Evolutionary conservation across 2,113 vertebrate genomes (phyloP).

Genomic region (Dasypus novemcinctus): DNA sequence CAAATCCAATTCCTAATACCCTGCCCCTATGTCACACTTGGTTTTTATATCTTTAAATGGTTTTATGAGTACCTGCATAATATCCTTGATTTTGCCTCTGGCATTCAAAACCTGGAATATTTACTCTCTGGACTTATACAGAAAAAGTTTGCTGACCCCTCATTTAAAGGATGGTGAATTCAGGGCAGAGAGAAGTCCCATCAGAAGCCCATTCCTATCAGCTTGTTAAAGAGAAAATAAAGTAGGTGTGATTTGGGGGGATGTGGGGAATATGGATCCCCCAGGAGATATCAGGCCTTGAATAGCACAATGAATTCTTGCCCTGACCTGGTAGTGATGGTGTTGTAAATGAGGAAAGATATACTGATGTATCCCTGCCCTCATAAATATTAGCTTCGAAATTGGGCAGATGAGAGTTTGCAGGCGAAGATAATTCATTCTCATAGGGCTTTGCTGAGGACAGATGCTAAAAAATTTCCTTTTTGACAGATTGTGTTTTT

Average conservation of each 20-base stretch:
- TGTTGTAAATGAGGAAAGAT: background rate
- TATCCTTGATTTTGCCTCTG: background rate
- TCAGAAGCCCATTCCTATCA: background rate
- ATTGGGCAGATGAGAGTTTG: background rate
- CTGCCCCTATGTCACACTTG: background rate
- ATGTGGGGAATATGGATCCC: too few species aligned
- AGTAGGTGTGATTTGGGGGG: too few species aligned
- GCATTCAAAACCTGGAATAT: background rate
- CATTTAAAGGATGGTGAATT: background rate
- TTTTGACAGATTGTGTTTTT: background rate
- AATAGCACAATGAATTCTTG: background rate
- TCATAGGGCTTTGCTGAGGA: background rate
- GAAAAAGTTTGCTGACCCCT: background rate
- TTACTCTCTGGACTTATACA: background rate
- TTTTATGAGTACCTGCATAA: background rate
- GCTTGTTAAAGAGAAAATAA: background rate
- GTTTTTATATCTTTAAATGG: background rate
- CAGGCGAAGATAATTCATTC: background rate
- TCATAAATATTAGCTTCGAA: background rate
- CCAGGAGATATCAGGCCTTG: background rate
- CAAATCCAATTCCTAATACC: background rate
- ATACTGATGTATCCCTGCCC: fast-evolving
- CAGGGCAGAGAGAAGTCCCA: background rate
- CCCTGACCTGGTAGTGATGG: too few species aligned
- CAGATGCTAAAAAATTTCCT: background rate